Evolutionary conservation across 2,888 invertebrate species (phyloP).

Genomic region (Dendrolimus pini): DNA sequence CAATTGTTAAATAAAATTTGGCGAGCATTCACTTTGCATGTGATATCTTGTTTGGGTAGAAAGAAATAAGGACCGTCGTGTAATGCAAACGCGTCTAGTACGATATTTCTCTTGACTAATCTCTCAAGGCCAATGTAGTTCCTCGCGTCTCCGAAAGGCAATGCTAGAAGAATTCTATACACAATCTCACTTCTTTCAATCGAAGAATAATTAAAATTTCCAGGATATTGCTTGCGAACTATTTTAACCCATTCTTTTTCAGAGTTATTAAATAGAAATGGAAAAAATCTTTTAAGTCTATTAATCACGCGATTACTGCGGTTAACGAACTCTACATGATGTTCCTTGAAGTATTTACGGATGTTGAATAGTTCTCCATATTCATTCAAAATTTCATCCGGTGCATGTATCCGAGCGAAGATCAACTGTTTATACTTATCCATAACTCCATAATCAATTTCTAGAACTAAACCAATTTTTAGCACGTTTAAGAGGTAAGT

Average conservation of each 20-base stretch:
- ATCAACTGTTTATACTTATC: no score
- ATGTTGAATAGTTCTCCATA: no score
- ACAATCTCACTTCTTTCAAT: constrained; percentile 20
- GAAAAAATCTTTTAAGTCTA: no score
- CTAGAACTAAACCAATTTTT: constrained; percentile 17
- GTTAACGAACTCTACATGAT: no score
- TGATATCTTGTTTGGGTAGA: constrained; percentile 7
- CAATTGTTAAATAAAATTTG: neutral
- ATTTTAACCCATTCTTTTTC: constrained; percentile 7
- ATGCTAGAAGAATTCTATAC: constrained; percentile 15
- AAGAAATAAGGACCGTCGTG: constrained; percentile 23
- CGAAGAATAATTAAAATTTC: constrained; percentile 16
- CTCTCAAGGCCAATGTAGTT: constrained; percentile 15
- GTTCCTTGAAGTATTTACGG: no score
- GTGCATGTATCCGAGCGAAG: no score
- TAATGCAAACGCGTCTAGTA: constrained; percentile 17
- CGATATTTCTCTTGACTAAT: constrained; percentile 14
- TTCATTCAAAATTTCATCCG: no score
- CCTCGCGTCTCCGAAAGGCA: constrained; percentile 16
- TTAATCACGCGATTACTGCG: no score
- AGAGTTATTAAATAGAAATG: neutral
- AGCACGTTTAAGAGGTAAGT: constrained; percentile 26
- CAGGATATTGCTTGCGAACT: constrained; percentile 9
- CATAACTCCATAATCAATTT: no score
- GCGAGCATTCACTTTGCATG: constrained; percentile 1